phyloP scores from a whole-genome alignment of 2,113 vertebrate genomes.

The Nanorana parkeri region DNA sequence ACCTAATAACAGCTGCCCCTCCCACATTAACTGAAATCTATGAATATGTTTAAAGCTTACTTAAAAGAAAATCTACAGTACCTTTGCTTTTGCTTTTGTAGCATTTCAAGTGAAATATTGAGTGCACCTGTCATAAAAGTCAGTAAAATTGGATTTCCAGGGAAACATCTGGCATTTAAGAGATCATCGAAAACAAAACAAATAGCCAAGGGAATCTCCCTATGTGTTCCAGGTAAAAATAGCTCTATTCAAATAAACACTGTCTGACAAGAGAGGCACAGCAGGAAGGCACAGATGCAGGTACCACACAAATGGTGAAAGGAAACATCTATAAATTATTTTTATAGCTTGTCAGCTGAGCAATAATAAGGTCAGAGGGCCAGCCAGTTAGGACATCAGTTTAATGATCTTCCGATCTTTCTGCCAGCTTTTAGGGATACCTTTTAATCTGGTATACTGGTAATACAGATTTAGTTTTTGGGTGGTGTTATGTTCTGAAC shows the following conservation, averaged over 20 bases:
- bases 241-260: slow-evolving; percentile 59
- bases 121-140: slow-evolving; percentile 68
- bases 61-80: slow-evolving; percentile 12
- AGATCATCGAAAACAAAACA: slow-evolving; percentile 49
- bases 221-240: slow-evolving; percentile 63
- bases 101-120: background rate
- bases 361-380: background rate
- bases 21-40: background rate
- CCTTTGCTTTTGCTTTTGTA: background rate
- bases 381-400: background rate
- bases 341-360: slow-evolving; percentile 28
- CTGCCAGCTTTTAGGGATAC: background rate
- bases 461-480: no score
- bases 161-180: slow-evolving; percentile 58
- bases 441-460: no score
- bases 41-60: background rate
- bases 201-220: slow-evolving; percentile 58
- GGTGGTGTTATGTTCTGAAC: no score
- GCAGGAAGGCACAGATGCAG: slow-evolving; percentile 57
- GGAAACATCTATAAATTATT: slow-evolving; percentile 46
- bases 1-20: background rate
- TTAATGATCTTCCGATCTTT: background rate
- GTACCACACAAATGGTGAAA: slow-evolving; percentile 49
- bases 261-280: slow-evolving; percentile 62
- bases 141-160: slow-evolving; percentile 46